phyloP scores from a whole-genome alignment of 2,888 invertebrate species.

The Patella depressa region DNA sequence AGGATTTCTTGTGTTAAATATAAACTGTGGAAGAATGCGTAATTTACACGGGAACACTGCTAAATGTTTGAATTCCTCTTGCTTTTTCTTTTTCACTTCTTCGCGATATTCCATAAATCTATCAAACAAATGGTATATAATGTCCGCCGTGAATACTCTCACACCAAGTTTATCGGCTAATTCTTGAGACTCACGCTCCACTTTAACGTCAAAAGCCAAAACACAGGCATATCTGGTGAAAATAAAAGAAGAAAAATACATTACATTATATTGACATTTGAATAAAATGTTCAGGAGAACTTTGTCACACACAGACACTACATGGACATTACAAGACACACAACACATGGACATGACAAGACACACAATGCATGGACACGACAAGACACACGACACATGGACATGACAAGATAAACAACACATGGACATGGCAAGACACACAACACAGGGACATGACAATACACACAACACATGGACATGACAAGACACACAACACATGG shows the following conservation, averaged over 20 bases:
- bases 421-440: no score
- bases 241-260: not conserved
- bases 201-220: conserved; percentile 99
- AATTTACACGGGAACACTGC: conserved; percentile 99
- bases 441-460: no score
- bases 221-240: conserved; percentile 89
- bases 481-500: no score
- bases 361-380: no score
- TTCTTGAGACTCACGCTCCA: conserved; percentile 98
- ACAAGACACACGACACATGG: no score
- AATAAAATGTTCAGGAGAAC: no score
- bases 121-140: conserved; percentile 99
- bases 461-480: no score
- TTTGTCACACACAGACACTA: no score
- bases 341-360: no score
- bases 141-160: conserved; percentile 96
- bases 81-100: conserved; percentile 89
- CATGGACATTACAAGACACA: no score
- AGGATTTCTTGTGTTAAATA: conserved; percentile 98
- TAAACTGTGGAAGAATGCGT: conserved; percentile 83
- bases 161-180: conserved; percentile 86
- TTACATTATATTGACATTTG: no score
- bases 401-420: no score
- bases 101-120: conserved; percentile 87
- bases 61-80: conserved; percentile 95